Evolutionary conservation across 23 tunicate species (phyloP), one percentile per base, ranked within the genome.

Genomic region (Diplosoma virens): DNA sequence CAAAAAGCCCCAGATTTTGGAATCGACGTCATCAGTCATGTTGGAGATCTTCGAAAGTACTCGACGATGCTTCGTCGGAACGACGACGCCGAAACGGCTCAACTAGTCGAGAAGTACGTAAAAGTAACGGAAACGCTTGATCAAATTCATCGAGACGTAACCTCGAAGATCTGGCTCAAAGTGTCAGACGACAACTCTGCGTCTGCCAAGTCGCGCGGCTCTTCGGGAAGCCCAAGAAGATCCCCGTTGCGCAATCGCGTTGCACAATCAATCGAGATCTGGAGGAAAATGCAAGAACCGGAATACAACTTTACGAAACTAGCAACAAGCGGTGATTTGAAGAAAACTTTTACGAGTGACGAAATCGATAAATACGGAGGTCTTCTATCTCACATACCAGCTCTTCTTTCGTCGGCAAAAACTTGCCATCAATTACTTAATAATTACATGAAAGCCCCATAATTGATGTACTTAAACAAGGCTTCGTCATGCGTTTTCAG

Each of bases 101-200:
- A 65, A 25, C 67, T 83, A 33, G 81, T 83, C 18, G 88, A 83
- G 34, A 81, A 83, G 36, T 83, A 56, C 46, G 81, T 83, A 35
- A 83, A 83, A 46, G 81, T 83, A 53, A 83, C 88, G 23, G 88
- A 83, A 32, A 50, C 88, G 41, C 76, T 83, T 25, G 88, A 83
- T 55, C 88, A 66, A 59, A 83, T 83, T 67, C 88, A 83, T 50
- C 76, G 88, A 26, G 88, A 83, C 32, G 88, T 76, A 17, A 66
- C 88, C 11, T 75, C 88, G 16, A 83, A 83, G 60, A 66, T 83
- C 6, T 83, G 88, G 88, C 76, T 75, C 37, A 66, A 60, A 24
- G 81, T 83, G 4, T 24, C 67, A 1, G 81, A 83, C 25, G 36
- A 34, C 32, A 23, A 69, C 46, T 75, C 81, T 22, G 88, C 88